Evolutionary conservation across 35 echinoderm and acorn worm species (phyloP).

Genomic region (Amphiura filiformis): DNA sequence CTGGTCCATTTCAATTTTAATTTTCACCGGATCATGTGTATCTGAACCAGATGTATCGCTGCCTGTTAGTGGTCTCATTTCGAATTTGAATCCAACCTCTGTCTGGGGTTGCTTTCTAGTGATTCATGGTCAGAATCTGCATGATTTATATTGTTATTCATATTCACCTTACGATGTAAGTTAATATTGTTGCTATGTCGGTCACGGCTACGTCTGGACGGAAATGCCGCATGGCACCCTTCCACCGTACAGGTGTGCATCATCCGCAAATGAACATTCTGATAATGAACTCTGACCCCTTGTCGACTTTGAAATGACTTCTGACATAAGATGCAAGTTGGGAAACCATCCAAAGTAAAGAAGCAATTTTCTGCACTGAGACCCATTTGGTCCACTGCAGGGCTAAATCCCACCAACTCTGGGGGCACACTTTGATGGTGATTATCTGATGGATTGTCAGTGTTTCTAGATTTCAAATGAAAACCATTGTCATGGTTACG

Average conservation of each 20-base stretch:
- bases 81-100: neutral
- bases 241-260: constrained; percentile 40
- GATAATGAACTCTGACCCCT: constrained; percentile 36
- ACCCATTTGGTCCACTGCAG: constrained; percentile 7
- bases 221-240: constrained; percentile 35
- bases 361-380: constrained; percentile 12
- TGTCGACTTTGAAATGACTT: constrained; percentile 43
- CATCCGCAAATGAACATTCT: constrained; percentile 40
- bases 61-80: neutral
- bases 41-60: neutral
- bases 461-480: neutral
- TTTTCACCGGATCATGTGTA: neutral
- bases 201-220: constrained; percentile 33
- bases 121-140: neutral
- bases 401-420: neutral
- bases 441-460: neutral
- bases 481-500: neutral
- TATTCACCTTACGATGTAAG: constrained; percentile 21
- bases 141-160: neutral
- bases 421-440: neutral
- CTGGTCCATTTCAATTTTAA: neutral
- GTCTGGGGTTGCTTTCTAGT: neutral
- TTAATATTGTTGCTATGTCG: constrained; percentile 41
- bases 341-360: constrained; percentile 14
- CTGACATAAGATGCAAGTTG: constrained; percentile 8